Evolutionary conservation across 2,797 vertebrate species (phyloP), one percentile per base, ranked within the genome.

Genomic region (Chlorospingus flavigularis): DNA sequence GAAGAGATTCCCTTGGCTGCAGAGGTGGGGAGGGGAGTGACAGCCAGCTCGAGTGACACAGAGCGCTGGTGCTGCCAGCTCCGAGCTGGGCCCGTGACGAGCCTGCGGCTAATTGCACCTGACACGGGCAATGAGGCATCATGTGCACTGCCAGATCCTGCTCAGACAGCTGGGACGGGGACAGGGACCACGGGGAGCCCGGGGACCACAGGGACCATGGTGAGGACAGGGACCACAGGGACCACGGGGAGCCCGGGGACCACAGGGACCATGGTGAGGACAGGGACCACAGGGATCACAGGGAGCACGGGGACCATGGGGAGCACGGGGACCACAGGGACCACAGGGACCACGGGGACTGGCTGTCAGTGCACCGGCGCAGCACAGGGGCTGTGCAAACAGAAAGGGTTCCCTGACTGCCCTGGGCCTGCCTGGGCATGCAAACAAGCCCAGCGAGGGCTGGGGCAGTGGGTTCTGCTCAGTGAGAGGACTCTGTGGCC

Each of bases 41-140:
- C 83, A 75, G 95, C 82, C 76, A 85, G 88, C 95, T 94, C 80
- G 23, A 96, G 95, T 88, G 95, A 95, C 96, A 87, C 19, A 54
- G 94, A 92, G 94, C 95, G 24, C 33, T 86, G 95, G 80, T 72
- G 55, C 96, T 95, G 97, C 95, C 96, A 95, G 97, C 65, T 47
- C 84, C 25, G 78, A 93, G 95, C 94, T 57, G 86, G 54, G 96
- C 95, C 86, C 87, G 95, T 96, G 97, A 97, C 0, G 51, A 93
- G 96, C 95, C 95, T 80, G 47, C 17, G 31, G 63, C 95, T 98
- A 97, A 98, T 96, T 88, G 74, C 50, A 84, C 62, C 96, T 92
- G 97, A 98, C 97, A 95, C 9, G 17, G 90, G 8, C 97, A 95
- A 92, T 82, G 97, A 97, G 93, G 95, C 93, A 57, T 84, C 66